These are phyloP conservation scores for Lysandra bellargus DNA, from an alignment of 2,888 invertebrate genomes.

Conservation along the genomic window DNA sequence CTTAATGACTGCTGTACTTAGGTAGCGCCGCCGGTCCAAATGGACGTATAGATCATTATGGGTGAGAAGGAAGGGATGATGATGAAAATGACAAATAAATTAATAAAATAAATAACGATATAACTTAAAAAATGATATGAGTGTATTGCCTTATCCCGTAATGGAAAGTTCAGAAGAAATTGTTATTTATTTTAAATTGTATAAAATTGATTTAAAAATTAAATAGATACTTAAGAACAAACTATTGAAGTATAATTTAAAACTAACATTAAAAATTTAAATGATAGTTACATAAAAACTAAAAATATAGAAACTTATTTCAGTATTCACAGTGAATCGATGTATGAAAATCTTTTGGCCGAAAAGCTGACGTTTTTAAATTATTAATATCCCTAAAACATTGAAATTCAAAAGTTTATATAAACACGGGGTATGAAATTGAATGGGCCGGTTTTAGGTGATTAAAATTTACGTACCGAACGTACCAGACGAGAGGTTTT, in stretches of 20 bases:
- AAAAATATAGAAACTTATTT: not conserved
- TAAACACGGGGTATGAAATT: slow-evolving; percentile 37
- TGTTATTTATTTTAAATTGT: too few species aligned
- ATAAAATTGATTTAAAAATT: too few species aligned
- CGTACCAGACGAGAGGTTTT: slow-evolving; percentile 25
- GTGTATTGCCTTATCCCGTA: too few species aligned
- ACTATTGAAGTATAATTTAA: too few species aligned
- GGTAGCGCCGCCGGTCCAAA: not conserved
- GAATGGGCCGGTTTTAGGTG: slow-evolving; percentile 46
- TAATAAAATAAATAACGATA: too few species aligned
- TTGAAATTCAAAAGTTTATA: slow-evolving; percentile 30
- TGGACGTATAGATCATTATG: not conserved
- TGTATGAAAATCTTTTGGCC: not conserved
- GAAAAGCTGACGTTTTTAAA: slow-evolving; percentile 1
- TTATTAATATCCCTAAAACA: slow-evolving; percentile 12
- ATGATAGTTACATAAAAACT: not conserved
- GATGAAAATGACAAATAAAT: not conserved
- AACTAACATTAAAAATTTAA: not conserved
- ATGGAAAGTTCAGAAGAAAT: too few species aligned
- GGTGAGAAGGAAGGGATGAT: not conserved
- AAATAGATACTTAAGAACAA: too few species aligned
- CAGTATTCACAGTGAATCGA: not conserved
- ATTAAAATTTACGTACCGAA: slow-evolving; percentile 41
- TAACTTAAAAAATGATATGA: too few species aligned
- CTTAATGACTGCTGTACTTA: slow-evolving; percentile 55